Percentiles rank a stretch among this genome's conserved stretches.
phyloP scores from a whole-genome alignment of 2,888 invertebrate species.

The Epirrhoe tristata region DNA sequence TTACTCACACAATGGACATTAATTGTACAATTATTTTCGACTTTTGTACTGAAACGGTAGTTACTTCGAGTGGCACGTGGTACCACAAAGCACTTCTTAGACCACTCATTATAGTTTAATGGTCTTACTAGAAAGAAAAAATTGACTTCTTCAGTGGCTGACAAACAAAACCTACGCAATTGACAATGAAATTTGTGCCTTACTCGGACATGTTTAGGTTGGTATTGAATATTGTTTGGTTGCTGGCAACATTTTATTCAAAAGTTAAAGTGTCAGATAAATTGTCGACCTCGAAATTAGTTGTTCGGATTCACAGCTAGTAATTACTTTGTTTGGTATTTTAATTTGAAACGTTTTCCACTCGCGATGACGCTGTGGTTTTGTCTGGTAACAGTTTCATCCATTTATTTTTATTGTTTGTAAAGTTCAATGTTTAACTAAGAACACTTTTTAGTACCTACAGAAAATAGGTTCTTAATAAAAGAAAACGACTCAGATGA shows the following conservation, averaged over 20 bases:
- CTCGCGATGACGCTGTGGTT: constrained; percentile 54
- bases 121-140: constrained; percentile 76
- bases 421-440: constrained; percentile 7
- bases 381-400: constrained; percentile 30
- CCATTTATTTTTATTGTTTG: constrained; percentile 3
- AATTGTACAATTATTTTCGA: constrained; percentile 83
- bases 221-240: not conserved
- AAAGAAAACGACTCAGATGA: too few species aligned
- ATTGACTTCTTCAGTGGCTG: constrained; percentile 69
- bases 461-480: not conserved
- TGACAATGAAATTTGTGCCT: constrained; percentile 43
- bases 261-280: constrained; percentile 76
- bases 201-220: constrained; percentile 38
- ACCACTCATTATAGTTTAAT: constrained; percentile 84
- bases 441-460: not conserved
- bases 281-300: constrained; percentile 77
- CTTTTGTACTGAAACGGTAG: constrained; percentile 80
- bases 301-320: constrained; percentile 77
- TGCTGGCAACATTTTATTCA: constrained; percentile 30
- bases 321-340: constrained; percentile 72
- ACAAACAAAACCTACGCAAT: constrained; percentile 40
- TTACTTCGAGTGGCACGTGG: constrained; percentile 81
- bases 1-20: constrained; percentile 69
- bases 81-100: constrained; percentile 77
- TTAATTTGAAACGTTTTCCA: constrained; percentile 64